Base-by-base conservation (phyloP, 1,140 invertebrate species). In the Paralvinella palmiformis region DNA sequence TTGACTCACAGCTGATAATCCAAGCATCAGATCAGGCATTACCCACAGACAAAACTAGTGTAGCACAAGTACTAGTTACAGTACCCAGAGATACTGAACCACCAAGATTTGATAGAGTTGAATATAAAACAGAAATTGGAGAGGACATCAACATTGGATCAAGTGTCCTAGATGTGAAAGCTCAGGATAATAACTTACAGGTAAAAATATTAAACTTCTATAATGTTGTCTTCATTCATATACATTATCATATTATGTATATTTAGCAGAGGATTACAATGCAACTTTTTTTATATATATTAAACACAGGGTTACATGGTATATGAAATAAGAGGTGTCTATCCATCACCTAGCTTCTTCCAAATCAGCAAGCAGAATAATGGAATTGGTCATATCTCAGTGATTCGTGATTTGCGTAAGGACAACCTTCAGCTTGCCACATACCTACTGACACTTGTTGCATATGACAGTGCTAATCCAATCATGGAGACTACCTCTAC, bases 41-140 rank as follows among this genome's bases (percentile, higher is more conserved):
- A 17, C 68, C 59, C n/a, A 70, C 71, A 17, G 66, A 64, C 48
- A 64, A 69, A 35, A 66, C 63, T 4, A 72, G 60, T 44, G 66
- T 59, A 22, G 64, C 66, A 29, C 58, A 37, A 15, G 69, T 73
- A 1, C 36, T 70, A 13, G 62, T 74, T 33, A 67, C 55, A 22
- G 70, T 74, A 1, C 41, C 62, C 2, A 20, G 70, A 32, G 69
- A 66, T 20, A 63, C 22, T 20, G 24, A n/a, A 5, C 32, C 59
- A 15, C 31, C 59, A 13, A 2, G 24, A 20, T 66, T 62, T 62
- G 64, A 63, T 6, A 35, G 37, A 7, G 32, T 33, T 22, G 17
- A 33, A n/a, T 63, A 63, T 22, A 5, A 15, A 1, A 35, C 29
- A 13, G 37, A 55, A 13, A 29, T 63, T 17, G 20, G 29, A 10